These are phyloP conservation scores for Cepphus grylle DNA, from an alignment of 2,113 vertebrate species.

Conservation along the genomic window DNA sequence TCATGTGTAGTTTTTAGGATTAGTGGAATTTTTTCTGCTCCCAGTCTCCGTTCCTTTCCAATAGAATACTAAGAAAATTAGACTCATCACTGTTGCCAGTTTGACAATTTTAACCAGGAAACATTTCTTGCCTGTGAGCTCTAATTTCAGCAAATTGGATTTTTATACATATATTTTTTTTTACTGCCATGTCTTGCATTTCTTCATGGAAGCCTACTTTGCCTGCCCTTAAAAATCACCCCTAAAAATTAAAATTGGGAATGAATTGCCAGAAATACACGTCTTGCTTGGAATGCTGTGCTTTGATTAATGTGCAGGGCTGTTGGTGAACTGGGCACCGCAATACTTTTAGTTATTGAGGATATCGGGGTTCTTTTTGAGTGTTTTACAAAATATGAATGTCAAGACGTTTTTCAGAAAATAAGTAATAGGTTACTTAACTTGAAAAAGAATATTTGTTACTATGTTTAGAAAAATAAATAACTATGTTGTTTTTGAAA, in stretches of 20 bases:
- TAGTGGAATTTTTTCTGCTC: neutral
- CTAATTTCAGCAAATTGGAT: neutral
- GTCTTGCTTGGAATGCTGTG: neutral
- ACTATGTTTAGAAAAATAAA: neutral
- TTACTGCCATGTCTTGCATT: neutral
- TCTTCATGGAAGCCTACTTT: neutral
- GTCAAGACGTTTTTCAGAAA: neutral
- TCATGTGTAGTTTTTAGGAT: neutral
- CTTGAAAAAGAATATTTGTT: neutral
- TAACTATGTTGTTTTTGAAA: neutral
- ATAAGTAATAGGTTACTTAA: neutral
- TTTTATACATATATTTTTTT: neutral
- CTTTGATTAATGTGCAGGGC: neutral
- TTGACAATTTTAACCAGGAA: neutral
- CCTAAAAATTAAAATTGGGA: neutral
- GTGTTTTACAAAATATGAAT: neutral
- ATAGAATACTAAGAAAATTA: neutral
- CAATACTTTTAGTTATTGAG: neutral
- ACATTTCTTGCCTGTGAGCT: neutral
- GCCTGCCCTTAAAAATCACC: neutral
- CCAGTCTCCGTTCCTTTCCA: neutral
- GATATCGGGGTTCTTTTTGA: fast-evolving
- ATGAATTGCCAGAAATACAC: neutral
- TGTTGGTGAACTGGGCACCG: neutral
- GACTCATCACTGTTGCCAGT: neutral